Base-by-base conservation (phyloP, 1,140 invertebrate genomes). In the Rhagoletis pomonella region DNA sequence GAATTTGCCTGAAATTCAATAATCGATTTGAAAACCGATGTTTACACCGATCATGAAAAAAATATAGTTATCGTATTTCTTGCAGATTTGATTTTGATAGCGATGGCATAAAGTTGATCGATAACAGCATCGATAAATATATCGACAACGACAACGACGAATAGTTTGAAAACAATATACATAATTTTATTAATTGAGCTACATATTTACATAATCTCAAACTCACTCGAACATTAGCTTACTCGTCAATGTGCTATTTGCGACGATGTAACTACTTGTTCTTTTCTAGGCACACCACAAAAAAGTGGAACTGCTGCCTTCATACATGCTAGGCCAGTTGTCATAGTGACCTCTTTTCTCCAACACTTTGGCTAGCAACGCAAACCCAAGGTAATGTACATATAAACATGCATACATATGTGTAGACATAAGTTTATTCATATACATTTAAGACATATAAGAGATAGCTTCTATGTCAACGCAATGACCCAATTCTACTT, bases 401-500 rank as follows among this genome's bases (percentile, higher is more conserved):
- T 44, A 17, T 17, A 73, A n/a, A 65, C 19, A 65, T 5, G 4
- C 9, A 73, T 73, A 67, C 65, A 67, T 64, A 17, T 17, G 62
- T 64, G 7, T 7, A n/a, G n/a, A 29, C 50, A 55, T 10, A 29
- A 7, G 1, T 7, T 17, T 69, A 69, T 44, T 69, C 29, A 42
- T 42, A 29, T 0, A 29, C 29, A 29, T 29, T 29, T 29, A 29
- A 29, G 29, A 1, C 42, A 73, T 47, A 47, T 47, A 17, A 9
- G n/a, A 73, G 39, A 42, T 42, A 73, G 1, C 12, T 44, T 42
- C 67, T 47, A 17, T 47, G 67, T 73, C 67, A 73, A 73, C 44
- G 67, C 67, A n/a, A 3, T 17, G 67, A 73, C 67, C 67, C 42
- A 73, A 73, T 73, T 73, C 67, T 73, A 73, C 67, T 73, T 73